phyloP scores from a whole-genome alignment of 2,797 vertebrate genomes.

The Alectoris magna region DNA sequence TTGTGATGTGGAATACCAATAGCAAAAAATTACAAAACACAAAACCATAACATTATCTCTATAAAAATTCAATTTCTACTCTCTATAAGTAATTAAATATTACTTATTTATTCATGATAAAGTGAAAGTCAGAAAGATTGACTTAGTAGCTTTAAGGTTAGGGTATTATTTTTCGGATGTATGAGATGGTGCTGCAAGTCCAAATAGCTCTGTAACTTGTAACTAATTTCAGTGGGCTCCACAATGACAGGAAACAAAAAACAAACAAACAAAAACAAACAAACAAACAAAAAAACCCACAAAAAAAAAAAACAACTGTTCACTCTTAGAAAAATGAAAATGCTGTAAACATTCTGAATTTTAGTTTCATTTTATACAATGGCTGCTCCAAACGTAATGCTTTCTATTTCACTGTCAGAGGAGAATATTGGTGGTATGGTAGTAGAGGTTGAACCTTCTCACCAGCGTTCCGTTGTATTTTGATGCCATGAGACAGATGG shows the following conservation, averaged over 20 bases:
- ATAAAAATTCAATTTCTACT: background rate
- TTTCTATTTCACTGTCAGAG: no score
- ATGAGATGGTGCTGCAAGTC: background rate
- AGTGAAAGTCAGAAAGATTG: background rate
- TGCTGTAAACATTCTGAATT: background rate
- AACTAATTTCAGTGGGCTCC: background rate
- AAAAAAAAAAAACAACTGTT: background rate
- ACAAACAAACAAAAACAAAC: background rate
- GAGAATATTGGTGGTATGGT: no score
- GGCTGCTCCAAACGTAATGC: no score
- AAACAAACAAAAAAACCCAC: background rate
- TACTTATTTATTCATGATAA: conserved; percentile 43
- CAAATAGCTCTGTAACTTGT: background rate
- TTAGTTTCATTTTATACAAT: background rate
- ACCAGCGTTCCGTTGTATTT: no score
- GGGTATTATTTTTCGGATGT: background rate
- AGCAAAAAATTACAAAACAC: no score
- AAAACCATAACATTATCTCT: background rate
- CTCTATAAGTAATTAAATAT: conserved; percentile 6
- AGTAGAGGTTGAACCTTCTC: no score
- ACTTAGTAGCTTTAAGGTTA: background rate
- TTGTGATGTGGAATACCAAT: no score
- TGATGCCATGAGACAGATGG: no score
- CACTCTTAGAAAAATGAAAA: background rate
- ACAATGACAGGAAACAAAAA: background rate